phyloP scores from a whole-genome alignment of 2,113 vertebrate genomes.

The Otis tarda region DNA sequence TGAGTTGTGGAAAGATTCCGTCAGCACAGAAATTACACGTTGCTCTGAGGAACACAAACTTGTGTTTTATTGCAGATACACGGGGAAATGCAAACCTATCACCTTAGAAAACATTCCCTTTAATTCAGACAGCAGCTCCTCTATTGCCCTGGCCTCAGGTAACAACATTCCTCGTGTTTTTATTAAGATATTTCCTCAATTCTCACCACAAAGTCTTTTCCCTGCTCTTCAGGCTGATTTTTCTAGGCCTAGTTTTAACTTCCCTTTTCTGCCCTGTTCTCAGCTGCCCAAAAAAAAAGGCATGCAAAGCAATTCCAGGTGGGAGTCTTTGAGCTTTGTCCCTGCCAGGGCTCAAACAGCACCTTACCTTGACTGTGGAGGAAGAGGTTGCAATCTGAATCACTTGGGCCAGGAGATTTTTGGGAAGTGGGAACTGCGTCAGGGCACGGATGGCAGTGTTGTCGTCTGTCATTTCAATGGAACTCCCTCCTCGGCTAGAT shows the following conservation, averaged over 20 bases:
- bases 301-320: background rate
- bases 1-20: background rate
- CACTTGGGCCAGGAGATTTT: slow-evolving; percentile 85
- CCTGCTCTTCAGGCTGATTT: background rate
- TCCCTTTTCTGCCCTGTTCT: background rate
- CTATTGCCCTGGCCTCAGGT: background rate
- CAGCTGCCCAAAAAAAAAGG: background rate
- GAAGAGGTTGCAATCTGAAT: slow-evolving; percentile 89
- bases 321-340: background rate
- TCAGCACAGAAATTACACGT: background rate
- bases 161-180: background rate
- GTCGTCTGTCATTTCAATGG: slow-evolving; percentile 76
- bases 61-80: background rate
- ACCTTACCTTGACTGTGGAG: slow-evolving; percentile 79
- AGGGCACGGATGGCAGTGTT: slow-evolving; percentile 78
- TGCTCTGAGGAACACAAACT: background rate
- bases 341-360: background rate
- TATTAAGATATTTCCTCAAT: background rate
- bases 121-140: background rate
- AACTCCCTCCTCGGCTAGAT: slow-evolving; percentile 31
- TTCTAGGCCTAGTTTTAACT: background rate
- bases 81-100: background rate
- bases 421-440: slow-evolving; percentile 87
- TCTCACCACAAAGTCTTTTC: background rate
- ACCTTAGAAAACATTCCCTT: background rate